Base-by-base conservation (phyloP, 2,797 vertebrate genomes). In the Cuniculus paca region DNA sequence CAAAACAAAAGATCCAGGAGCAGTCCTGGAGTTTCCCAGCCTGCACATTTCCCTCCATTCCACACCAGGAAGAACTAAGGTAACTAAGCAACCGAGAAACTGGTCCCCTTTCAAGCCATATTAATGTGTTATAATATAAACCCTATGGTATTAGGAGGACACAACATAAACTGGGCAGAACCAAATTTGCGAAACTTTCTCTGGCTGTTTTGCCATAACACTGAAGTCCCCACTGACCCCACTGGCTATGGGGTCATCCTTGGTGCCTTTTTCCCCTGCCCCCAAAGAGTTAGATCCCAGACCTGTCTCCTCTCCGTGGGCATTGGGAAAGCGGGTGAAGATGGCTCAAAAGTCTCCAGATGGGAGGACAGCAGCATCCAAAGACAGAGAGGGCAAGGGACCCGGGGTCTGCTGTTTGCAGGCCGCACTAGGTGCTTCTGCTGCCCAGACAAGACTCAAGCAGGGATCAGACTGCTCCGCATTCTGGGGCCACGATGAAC, bases 61-160 rank as follows among this genome's bases (percentile, higher is more conserved):
- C 36, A 26, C 74, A 61, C 45, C 2, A 20, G 26, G 56, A 56
- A 60, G 61, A 80, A 36, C 28, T 60, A 36, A 42, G 0, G 93
- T 92, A 93, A 81, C 95, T 72, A 93, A 82, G 96, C 94, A 97
- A 95, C 93, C 2, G 0, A 16, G 6, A 77, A 80, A 54, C 9
- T 2, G 12, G 88, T 60, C 65, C 74, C 77, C 79, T 65, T 93
- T 24, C 20, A 77, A 0, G 0, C 45, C 0, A 4, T 24, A 60
- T 10, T 77, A 61, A 34, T 42, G 81, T 13, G 52, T 50, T 36
- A 0, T 77, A 26, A 16, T 3, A 54, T 83, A 88, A 84, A 91
- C 39, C 9, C 10, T 26, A 6, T 1, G 0, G 7, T 50, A 42
- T 16, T 17, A 45, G 86, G 22, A 74, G 61, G 56, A 74, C 54